These are phyloP conservation scores for Hippocampus barbouri DNA, from an alignment of 2,113 vertebrate species.

Conservation along the genomic window DNA sequence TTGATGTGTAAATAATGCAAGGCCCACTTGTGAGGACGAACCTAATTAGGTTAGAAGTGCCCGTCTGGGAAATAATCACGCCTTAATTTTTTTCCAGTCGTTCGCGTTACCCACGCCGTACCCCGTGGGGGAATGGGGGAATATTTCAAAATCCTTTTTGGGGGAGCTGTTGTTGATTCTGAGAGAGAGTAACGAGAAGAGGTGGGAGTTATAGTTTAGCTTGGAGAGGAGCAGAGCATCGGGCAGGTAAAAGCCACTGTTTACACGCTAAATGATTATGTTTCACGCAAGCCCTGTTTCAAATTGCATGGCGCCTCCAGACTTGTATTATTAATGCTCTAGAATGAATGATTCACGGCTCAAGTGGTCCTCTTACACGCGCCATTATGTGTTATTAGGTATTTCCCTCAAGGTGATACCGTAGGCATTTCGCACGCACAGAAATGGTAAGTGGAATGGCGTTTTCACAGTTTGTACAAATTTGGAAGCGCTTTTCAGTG, in stretches of 20 bases:
- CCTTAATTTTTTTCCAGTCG: constrained; percentile 20
- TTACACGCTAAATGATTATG: constrained; percentile 63
- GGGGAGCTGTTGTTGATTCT: constrained; percentile 42
- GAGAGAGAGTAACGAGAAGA: constrained; percentile 51
- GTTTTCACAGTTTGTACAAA: too few relatives aligned
- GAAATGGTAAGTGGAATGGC: constrained; percentile 15
- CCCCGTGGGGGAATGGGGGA: constrained; percentile 29
- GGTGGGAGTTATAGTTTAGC: not conserved
- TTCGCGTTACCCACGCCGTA: constrained; percentile 42
- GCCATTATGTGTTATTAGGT: constrained; percentile 37
- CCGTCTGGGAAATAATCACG: constrained; percentile 70
- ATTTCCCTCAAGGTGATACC: constrained; percentile 21
- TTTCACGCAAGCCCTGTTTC: constrained; percentile 65
- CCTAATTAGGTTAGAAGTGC: constrained; percentile 69
- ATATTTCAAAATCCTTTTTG: constrained; percentile 57
- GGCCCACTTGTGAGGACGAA: constrained; percentile 61
- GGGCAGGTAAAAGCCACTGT: constrained; percentile 72
- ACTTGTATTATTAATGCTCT: constrained; percentile 71
- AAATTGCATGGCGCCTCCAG: constrained; percentile 61
- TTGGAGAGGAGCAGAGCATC: not conserved
- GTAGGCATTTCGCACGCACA: not conserved
- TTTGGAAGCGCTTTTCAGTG: too few relatives aligned
- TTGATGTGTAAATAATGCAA: constrained; percentile 77
- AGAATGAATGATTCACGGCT: constrained; percentile 69
- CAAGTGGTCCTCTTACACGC: constrained; percentile 31